phyloP scores from a whole-genome alignment of 2,888 invertebrate genomes.

The Synergus laeviventris region DNA sequence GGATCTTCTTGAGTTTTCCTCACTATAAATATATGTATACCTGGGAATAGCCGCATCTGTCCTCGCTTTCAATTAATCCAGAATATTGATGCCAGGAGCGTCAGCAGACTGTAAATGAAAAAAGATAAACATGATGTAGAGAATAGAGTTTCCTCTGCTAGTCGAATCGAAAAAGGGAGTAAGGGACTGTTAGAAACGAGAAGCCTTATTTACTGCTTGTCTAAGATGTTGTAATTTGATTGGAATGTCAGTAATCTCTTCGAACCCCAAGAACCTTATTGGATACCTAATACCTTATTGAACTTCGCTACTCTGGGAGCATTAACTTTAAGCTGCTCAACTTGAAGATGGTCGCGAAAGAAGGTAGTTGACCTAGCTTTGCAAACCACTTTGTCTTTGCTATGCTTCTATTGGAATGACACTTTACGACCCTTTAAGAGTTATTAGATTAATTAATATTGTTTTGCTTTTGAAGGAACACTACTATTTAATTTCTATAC shows the following conservation, averaged over 20 bases:
- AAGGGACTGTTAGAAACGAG: neutral
- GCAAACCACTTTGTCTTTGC: neutral
- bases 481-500: neutral
- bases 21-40: neutral
- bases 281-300: slow-evolving; percentile 9
- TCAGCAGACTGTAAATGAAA: neutral
- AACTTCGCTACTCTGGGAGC: neutral
- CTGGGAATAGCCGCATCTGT: neutral
- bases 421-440: neutral
- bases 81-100: neutral
- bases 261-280: neutral
- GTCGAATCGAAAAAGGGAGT: neutral
- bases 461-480: neutral
- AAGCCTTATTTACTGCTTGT: neutral
- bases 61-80: neutral
- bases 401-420: neutral
- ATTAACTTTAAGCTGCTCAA: slow-evolving; percentile 8
- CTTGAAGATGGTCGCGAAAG: neutral
- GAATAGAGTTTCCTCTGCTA: neutral
- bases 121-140: neutral
- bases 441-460: neutral
- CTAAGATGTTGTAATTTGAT: slow-evolving; percentile 6
- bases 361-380: slow-evolving; percentile 1
- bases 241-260: neutral
- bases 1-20: neutral